Percentiles rank a stretch among this genome's conserved stretches.
phyloP scores from a whole-genome alignment of 1,140 invertebrate species.

The Maconellicoccus hirsutus region DNA sequence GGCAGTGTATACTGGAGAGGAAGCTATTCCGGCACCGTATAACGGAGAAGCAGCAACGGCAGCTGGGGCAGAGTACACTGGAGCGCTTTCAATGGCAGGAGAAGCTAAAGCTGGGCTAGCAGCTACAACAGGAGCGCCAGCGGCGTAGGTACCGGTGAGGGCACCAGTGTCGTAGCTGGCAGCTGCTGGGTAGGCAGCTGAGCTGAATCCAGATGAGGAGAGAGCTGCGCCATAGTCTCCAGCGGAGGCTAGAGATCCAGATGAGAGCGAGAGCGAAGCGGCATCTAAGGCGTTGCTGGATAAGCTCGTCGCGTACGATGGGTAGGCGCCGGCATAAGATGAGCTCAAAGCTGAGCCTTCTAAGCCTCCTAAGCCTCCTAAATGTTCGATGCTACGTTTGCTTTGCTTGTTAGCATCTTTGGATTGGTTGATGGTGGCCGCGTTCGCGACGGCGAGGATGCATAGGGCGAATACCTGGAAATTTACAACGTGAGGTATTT shows the following conservation, averaged over 20 bases:
- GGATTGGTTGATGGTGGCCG: not conserved
- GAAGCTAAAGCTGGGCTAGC: not conserved
- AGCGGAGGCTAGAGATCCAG: not conserved
- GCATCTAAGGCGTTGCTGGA: not conserved
- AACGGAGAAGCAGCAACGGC: not conserved
- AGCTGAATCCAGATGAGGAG: not conserved
- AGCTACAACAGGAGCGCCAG: not conserved
- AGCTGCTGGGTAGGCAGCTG: not conserved
- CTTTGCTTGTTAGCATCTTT: not conserved
- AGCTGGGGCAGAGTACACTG: not conserved
- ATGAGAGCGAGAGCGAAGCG: not conserved
- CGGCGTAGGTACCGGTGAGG: not conserved
- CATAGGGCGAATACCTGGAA: not conserved
- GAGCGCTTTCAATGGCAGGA: not conserved
- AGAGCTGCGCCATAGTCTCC: not conserved
- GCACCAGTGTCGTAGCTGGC: not conserved
- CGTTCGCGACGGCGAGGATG: not conserved
- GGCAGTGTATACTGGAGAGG: not conserved
- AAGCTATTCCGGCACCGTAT: not conserved
- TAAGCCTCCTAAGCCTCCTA: not conserved
- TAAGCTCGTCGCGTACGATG: not conserved
- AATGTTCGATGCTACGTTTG: constrained; percentile 8
- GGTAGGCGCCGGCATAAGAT: not conserved
- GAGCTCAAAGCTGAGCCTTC: not conserved
- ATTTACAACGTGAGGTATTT: not conserved